These are phyloP conservation scores for Tridacna gigas DNA, from an alignment of 2,888 invertebrate genomes.

Conservation along the genomic window DNA sequence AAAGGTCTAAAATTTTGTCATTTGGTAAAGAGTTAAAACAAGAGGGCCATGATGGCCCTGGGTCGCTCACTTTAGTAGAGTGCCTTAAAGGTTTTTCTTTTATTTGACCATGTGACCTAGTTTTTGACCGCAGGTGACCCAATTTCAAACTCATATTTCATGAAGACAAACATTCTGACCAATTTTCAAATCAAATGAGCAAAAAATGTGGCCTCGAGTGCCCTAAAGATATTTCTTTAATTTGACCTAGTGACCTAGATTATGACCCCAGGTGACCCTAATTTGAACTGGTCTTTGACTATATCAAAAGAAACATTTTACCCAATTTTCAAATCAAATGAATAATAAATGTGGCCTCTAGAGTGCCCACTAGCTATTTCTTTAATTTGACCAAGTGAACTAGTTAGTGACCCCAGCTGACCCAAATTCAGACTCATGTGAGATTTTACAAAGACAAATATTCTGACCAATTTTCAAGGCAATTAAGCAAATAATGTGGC, in stretches of 20 bases:
- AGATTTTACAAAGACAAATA: background rate
- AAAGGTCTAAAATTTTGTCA: too few species aligned
- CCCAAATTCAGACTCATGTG: background rate
- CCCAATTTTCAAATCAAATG: background rate
- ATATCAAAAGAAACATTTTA: background rate
- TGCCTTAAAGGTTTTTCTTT: too few species aligned
- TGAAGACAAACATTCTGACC: too few species aligned
- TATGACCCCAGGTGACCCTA: background rate
- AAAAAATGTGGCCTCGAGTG: too few species aligned
- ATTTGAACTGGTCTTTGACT: background rate
- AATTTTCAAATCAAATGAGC: too few species aligned
- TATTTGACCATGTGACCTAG: too few species aligned
- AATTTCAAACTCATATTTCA: too few species aligned
- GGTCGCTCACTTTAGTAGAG: too few species aligned
- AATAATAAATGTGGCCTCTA: background rate
- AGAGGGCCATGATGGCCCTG: too few species aligned
- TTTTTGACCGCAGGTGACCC: too few species aligned
- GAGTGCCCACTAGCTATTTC: background rate
- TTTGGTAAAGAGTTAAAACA: too few species aligned
- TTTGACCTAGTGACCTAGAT: background rate
- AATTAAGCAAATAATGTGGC: background rate
- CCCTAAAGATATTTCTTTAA: too few species aligned
- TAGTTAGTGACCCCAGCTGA: background rate
- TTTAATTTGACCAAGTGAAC: background rate
- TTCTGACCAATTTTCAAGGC: background rate